A percentile compares a stretch with the other conserved stretches of the same genome.
phyloP scores from a whole-genome alignment of 2,797 vertebrate genomes.

The Onychomys leucogaster region DNA sequence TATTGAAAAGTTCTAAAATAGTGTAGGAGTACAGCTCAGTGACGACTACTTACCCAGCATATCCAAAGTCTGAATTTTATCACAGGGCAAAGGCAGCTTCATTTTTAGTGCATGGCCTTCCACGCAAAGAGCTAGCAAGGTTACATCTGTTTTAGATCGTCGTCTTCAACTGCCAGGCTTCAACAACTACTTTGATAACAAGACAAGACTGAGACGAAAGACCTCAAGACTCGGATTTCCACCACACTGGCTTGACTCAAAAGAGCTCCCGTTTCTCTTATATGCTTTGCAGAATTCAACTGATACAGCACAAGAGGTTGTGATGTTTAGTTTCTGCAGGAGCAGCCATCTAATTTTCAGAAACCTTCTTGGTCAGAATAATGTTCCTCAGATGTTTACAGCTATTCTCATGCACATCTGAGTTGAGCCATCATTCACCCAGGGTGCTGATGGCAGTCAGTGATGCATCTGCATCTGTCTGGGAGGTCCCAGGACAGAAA shows the following conservation, averaged over 20 bases:
- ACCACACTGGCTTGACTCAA: not conserved
- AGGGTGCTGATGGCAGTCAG: not conserved
- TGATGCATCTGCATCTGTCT: not conserved
- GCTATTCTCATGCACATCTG: not conserved
- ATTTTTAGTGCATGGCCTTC: not conserved
- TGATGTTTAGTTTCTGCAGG: not conserved
- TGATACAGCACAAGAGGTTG: not conserved
- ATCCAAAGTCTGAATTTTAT: no score
- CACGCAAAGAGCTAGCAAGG: not conserved
- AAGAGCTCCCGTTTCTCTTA: not conserved
- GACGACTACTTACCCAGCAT: no score
- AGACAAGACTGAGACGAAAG: not conserved
- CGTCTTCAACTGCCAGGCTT: not conserved
- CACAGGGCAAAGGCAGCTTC: not conserved
- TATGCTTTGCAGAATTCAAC: not conserved
- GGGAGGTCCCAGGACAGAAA: not conserved
- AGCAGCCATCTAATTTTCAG: not conserved
- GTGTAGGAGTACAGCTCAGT: no score
- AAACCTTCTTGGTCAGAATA: not conserved
- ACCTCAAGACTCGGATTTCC: slow-evolving; percentile 7
- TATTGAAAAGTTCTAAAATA: not conserved
- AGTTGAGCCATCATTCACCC: not conserved
- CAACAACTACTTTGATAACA: slow-evolving; percentile 13
- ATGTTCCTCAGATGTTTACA: not conserved
- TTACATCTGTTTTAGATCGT: slow-evolving; percentile 52